Percentiles rank a stretch among this genome's conserved stretches.
phyloP scores from a whole-genome alignment of 2,797 vertebrate species.

The Bradypodion pumilum region DNA sequence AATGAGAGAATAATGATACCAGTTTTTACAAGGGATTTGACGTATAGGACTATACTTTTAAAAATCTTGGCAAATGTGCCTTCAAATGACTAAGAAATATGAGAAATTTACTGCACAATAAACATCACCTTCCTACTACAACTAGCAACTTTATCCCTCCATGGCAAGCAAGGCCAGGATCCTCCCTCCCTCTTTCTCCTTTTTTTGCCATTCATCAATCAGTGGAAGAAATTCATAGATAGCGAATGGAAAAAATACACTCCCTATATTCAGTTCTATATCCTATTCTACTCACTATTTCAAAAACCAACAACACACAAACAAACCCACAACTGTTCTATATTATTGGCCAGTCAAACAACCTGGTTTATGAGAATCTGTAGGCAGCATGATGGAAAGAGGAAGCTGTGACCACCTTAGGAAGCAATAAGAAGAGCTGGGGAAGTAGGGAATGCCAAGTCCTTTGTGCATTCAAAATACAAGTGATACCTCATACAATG shows the following conservation, averaged over 20 bases:
- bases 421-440: background rate
- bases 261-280: slow-evolving; percentile 36
- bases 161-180: slow-evolving; percentile 6
- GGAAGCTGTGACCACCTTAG: slow-evolving; percentile 7
- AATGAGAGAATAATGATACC: slow-evolving; percentile 47
- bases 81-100: slow-evolving; percentile 57
- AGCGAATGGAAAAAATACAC: slow-evolving; percentile 37
- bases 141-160: background rate
- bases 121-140: slow-evolving; percentile 33
- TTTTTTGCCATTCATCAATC: slow-evolving; percentile 31
- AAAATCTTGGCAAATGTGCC: slow-evolving; percentile 15
- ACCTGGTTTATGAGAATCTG: slow-evolving; percentile 31
- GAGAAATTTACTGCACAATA: slow-evolving; percentile 50
- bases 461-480: background rate
- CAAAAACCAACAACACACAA: too few relatives aligned
- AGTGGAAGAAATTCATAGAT: slow-evolving; percentile 24
- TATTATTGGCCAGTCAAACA: slow-evolving; percentile 37
- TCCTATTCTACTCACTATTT: slow-evolving; percentile 40
- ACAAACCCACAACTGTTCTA: slow-evolving; percentile 38
- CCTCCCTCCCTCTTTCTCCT: too few relatives aligned
- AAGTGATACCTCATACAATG: too few relatives aligned
- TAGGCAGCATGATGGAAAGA: accelerated
- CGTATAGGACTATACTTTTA: slow-evolving; percentile 52
- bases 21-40: slow-evolving; percentile 58
- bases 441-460: background rate